These are phyloP conservation scores for Naso thynnoides DNA, from an alignment of 2,797 vertebrate species.

Conservation along the genomic window DNA sequence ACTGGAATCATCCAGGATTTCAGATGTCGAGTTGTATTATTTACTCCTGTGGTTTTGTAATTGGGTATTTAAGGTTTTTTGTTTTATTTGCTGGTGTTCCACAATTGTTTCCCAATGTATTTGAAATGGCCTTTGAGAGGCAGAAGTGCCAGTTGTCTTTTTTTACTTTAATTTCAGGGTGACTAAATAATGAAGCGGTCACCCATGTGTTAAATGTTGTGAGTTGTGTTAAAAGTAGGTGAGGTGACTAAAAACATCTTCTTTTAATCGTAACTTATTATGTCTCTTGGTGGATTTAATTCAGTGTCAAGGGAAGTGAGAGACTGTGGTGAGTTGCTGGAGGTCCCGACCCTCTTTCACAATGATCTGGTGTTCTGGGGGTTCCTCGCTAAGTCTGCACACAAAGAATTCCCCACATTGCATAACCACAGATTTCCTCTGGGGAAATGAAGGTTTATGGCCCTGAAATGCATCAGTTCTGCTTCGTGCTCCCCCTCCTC, in stretches of 20 bases:
- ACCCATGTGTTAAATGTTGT: not conserved
- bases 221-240: too few relatives aligned
- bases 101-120: not conserved
- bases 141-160: not conserved
- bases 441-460: constrained; percentile 71
- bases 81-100: constrained; percentile 10
- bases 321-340: constrained; percentile 25
- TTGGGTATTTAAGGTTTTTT: constrained; percentile 7
- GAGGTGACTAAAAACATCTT: constrained; percentile 17
- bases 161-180: not conserved
- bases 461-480: constrained; percentile 77
- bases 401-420: constrained; percentile 74
- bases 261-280: constrained; percentile 23
- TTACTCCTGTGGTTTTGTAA: not conserved
- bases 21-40: not conserved
- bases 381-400: constrained; percentile 65
- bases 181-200: not conserved
- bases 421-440: constrained; percentile 70
- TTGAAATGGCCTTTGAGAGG: not conserved
- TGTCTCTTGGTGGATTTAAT: constrained; percentile 24
- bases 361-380: constrained; percentile 52
- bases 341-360: constrained; percentile 48
- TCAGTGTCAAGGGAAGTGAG: constrained; percentile 30
- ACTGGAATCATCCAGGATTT: not conserved
- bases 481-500: constrained; percentile 51